Percentiles rank a stretch among this genome's conserved stretches.
Evolutionary conservation across 1,140 invertebrate genomes (phyloP).

Genomic region (Aphis gossypii): DNA sequence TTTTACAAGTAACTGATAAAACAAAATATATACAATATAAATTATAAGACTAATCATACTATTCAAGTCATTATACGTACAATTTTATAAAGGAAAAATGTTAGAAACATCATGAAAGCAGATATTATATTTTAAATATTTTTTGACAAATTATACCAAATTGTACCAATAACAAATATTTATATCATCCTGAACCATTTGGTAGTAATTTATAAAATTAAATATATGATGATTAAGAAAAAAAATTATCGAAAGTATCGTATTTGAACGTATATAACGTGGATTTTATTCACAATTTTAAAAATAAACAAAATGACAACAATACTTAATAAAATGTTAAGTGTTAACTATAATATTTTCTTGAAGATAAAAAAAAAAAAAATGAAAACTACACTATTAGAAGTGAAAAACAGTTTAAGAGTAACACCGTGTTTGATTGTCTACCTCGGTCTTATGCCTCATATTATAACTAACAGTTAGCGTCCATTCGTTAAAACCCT

Average conservation of each 20-base stretch:
- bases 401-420: background rate
- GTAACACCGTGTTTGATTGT: background rate
- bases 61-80: too few species aligned
- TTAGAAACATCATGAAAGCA: too few species aligned
- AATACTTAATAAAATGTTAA: background rate
- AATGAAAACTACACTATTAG: background rate
- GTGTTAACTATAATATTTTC: background rate
- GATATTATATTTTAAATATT: background rate
- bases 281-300: too few species aligned
- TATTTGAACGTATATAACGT: too few species aligned
- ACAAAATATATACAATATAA: too few species aligned
- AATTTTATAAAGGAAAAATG: too few species aligned
- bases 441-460: background rate
- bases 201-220: too few species aligned
- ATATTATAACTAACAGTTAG: slow-evolving; percentile 22
- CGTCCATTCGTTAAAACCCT: slow-evolving; percentile 36
- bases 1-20: too few species aligned
- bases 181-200: background rate
- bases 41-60: too few species aligned
- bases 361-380: background rate
- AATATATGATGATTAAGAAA: too few species aligned
- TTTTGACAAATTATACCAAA: background rate
- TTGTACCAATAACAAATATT: background rate
- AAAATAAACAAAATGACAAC: background rate
- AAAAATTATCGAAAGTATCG: too few species aligned